These are phyloP conservation scores for Epistrophe eligans DNA, from an alignment of 2,888 invertebrate species.

Conservation along the genomic window DNA sequence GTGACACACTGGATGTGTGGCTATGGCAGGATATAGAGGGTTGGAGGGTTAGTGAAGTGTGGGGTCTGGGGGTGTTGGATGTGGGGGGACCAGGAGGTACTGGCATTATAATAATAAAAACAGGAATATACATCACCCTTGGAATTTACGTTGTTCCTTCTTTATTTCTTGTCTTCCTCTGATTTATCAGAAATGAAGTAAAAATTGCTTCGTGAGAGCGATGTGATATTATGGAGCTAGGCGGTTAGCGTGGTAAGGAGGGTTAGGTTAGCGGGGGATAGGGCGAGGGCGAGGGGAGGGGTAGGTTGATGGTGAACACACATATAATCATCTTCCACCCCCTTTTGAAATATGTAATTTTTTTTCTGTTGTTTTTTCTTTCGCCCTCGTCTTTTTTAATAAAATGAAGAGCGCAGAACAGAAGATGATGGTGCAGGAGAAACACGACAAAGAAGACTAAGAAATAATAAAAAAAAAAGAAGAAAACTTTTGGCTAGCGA, in stretches of 20 bases:
- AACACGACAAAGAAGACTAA: constrained; percentile 35
- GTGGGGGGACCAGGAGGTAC: background rate
- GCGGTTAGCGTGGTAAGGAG: background rate
- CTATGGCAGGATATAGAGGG: constrained; percentile 2
- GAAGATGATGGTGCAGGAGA: constrained; percentile 63
- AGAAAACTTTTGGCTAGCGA: constrained; percentile 31
- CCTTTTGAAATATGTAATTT: constrained; percentile 58
- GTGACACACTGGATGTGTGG: constrained; percentile 27
- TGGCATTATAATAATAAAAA: constrained; percentile 45
- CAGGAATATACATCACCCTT: constrained; percentile 66
- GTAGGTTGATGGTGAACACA: constrained; percentile 51
- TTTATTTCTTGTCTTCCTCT: constrained; percentile 70
- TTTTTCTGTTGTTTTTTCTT: constrained; percentile 65
- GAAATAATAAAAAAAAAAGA: constrained; percentile 20
- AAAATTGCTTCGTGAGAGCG: constrained; percentile 36
- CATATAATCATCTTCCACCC: constrained; percentile 72
- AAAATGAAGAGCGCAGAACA: constrained; percentile 72
- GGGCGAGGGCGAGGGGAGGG: background rate
- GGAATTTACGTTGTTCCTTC: constrained; percentile 67
- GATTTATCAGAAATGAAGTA: constrained; percentile 72
- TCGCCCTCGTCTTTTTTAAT: constrained; percentile 72
- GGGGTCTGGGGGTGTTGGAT: background rate
- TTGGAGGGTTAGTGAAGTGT: background rate
- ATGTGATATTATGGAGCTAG: background rate
- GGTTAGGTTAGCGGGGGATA: background rate